Evolutionary conservation across 64 coral and sea anemone species (phyloP), one percentile per base, ranked within the genome.

Genomic region (Porites australiensis): DNA sequence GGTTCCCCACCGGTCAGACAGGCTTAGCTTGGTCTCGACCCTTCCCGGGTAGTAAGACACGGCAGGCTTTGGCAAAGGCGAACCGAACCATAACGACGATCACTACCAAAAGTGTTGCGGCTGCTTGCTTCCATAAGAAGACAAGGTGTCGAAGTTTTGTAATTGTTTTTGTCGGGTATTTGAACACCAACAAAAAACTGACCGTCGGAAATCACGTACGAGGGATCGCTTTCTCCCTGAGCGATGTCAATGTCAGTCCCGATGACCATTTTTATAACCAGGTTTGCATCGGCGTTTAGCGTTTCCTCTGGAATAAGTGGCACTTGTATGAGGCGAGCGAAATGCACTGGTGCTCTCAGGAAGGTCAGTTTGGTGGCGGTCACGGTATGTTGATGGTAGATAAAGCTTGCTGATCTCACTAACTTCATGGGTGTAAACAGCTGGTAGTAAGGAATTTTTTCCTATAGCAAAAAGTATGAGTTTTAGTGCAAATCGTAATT

Each of bases 1-100:
- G n/a, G 67, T 75, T 55, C 86, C 85, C 86, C 86, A 88, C 6
- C 44, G 68, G 15, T 88, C 86, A 62, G 55, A 58, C 46, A 74
- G 71, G 55, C 60, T 88, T 4, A 88, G 55, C 9, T 15, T 52
- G 23, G 61, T 75, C 21, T 75, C 86, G 16, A 88, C 72, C 71
- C 74, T 53, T 3, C 86, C 86, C 1, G 86, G 86, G 14, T 88
- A 88, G 13, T 27, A 19, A 1, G 71, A 21, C 3, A 2, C 50
- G 19, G 14, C 37, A 13, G 57, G 6, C 8, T 43, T 53, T 6
- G 69, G 85, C 50, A 55, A 55, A 15, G 2, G 6, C 14, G 22
- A 44, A 60, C 50, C 14, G 22, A 44, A 60, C 50, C 71, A 27
- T 72, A 15, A 51, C n/a, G 50, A 15, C 37, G 21, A 55, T 58